Evolutionary conservation across 1,140 invertebrate species (phyloP), one percentile per base, ranked within the genome.

Genomic region (Venustaconcha ellipsiformis): DNA sequence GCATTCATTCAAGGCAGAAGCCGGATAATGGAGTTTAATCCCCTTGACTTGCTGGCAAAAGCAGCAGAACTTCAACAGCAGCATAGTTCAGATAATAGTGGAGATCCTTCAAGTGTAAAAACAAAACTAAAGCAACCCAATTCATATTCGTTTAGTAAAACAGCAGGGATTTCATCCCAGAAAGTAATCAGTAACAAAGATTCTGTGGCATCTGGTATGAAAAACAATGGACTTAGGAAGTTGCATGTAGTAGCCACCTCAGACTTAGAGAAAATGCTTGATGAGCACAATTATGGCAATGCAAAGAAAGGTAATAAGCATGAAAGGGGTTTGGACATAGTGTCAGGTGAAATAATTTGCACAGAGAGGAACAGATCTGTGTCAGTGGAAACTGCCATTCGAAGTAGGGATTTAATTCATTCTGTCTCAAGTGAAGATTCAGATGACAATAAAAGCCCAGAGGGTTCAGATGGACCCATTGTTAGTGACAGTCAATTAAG

Each of bases 41-140:
- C 87, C 63, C 78, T 88, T 63, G 85, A 87, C 70, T 80, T 88
- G 14, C 76, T 88, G 62, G 87, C 87, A 37, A 82, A 83, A 69
- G 84, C 87, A 71, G 87, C 87, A 26, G 83, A 80, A 56, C 78
- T 86, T 5, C 78, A 85, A 62, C 75, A 79, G 64, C 76, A 78
- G 70, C 55, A 71, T 59, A 72, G 76, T 70, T 58, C 60, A 23
- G 72, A 74, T 66, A 70, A 67, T 64, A 14, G 72, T 69, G 14
- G 75, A 37, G 57, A 56, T 64, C 15, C 68, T 62, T 57, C 58
- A 72, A 20, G 68, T 70, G 8, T 69, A 48, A 56, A 55, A 17
- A 15, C n/a, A 26, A 48, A 56, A n/a, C 26, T 26, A 48, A 37
- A 72, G 14, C 23, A 23, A 62, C 60, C 60, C 18, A 62, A 62